A percentile compares a stretch with the other conserved stretches of the same genome.
Evolutionary conservation across 2,113 vertebrate species (phyloP).

Genomic region (Tringa solitaria): DNA sequence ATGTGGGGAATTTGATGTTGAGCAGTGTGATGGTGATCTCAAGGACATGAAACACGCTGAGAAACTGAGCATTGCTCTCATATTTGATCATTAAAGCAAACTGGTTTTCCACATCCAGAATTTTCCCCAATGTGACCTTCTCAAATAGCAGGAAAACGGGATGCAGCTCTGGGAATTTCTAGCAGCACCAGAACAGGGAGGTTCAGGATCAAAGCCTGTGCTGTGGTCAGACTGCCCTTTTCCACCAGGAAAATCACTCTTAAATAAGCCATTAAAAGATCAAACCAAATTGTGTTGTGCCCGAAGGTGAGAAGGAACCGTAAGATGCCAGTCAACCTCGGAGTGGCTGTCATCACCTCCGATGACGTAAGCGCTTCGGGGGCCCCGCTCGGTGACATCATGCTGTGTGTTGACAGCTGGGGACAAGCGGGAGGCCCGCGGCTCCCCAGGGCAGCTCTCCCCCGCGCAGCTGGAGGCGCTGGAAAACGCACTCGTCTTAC

Average conservation of each 20-base stretch:
- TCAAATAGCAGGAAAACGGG: background rate
- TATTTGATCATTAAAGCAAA: background rate
- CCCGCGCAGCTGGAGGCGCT: background rate
- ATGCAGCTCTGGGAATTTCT: background rate
- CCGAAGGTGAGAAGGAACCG: background rate
- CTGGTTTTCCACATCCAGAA: background rate
- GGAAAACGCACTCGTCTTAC: background rate
- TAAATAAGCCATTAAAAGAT: background rate
- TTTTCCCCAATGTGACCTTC: background rate
- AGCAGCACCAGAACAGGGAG: background rate
- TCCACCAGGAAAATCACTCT: background rate
- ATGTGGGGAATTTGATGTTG: background rate
- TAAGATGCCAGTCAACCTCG: background rate
- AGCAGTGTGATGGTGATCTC: background rate
- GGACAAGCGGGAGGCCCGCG: background rate
- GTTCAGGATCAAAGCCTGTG: background rate
- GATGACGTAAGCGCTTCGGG: background rate
- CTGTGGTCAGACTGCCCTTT: background rate
- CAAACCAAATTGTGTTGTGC: background rate
- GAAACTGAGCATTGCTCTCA: background rate
- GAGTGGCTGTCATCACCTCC: background rate
- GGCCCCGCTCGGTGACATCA: background rate
- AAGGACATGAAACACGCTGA: background rate
- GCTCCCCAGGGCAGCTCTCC: background rate
- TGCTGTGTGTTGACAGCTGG: background rate